phyloP scores from a whole-genome alignment of 1,140 invertebrate genomes.

The Steinernema khuongi region DNA sequence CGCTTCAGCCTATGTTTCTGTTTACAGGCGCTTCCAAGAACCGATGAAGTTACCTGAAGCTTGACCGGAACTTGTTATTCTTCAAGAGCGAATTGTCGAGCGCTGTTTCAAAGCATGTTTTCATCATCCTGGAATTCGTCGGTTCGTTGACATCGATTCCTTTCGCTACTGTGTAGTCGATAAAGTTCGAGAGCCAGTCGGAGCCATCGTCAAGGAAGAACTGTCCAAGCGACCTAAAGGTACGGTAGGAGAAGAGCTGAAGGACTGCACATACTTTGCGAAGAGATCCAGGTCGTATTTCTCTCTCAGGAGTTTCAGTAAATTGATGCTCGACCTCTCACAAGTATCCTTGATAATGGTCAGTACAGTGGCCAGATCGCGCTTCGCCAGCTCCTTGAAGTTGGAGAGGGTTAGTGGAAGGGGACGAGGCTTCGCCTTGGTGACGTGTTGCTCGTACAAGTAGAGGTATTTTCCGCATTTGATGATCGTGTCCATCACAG shows the following conservation, averaged over 20 bases:
- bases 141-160: background rate
- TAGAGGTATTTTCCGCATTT: background rate
- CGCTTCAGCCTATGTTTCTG: background rate
- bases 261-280: background rate
- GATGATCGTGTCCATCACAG: background rate
- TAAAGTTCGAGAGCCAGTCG: background rate
- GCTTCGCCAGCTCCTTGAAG: background rate
- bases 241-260: background rate
- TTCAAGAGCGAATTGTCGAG: background rate
- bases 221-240: background rate
- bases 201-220: constrained; percentile 4
- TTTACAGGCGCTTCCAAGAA: too few relatives aligned
- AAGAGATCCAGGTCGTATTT: constrained; percentile 1
- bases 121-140: background rate
- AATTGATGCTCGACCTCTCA: background rate
- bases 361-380: background rate
- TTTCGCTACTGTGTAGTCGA: background rate
- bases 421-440: background rate
- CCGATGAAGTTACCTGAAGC: background rate
- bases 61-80: background rate
- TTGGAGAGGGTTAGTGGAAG: background rate
- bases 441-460: background rate
- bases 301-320: background rate
- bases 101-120: background rate
- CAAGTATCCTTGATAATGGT: background rate